Evolutionary conservation across 2,888 invertebrate species (phyloP).

Genomic region (Hirtodrosophila duncani): DNA sequence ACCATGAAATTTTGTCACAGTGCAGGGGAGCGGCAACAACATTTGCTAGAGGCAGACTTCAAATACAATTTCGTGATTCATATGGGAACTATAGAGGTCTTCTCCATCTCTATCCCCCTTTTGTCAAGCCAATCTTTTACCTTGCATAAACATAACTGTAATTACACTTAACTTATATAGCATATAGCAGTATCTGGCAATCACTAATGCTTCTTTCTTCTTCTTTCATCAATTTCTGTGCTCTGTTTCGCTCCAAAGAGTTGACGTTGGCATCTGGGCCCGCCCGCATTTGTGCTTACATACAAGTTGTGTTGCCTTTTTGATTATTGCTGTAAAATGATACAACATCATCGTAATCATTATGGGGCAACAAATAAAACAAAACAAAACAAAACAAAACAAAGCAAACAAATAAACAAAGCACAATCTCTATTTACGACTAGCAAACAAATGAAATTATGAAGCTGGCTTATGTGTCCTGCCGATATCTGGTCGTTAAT

Average conservation of each 20-base stretch:
- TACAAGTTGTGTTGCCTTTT: constrained; percentile 52
- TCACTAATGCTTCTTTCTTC: constrained; percentile 18
- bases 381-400: constrained; percentile 40
- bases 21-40: constrained; percentile 44
- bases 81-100: too few relatives aligned
- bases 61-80: too few relatives aligned
- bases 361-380: constrained; percentile 26
- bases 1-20: constrained; percentile 64
- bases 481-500: constrained; percentile 26
- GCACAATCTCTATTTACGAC: neutral
- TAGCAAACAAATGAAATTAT: too few relatives aligned
- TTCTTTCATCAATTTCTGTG: constrained; percentile 16
- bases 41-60: too few relatives aligned
- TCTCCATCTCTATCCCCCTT: constrained; percentile 9
- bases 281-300: constrained; percentile 38
- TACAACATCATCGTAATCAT: constrained; percentile 67
- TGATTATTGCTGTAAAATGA: constrained; percentile 55
- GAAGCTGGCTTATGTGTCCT: too few relatives aligned
- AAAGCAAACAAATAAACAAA: constrained; percentile 44
- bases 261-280: constrained; percentile 24
- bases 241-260: constrained; percentile 54
- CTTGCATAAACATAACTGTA: constrained; percentile 55
- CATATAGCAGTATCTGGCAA: neutral
- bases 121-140: too few relatives aligned
- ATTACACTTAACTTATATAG: constrained; percentile 36